A percentile compares a stretch with the other conserved stretches of the same genome.
phyloP scores from a whole-genome alignment of 1,140 invertebrate species.

The Vanessa tameamea region DNA sequence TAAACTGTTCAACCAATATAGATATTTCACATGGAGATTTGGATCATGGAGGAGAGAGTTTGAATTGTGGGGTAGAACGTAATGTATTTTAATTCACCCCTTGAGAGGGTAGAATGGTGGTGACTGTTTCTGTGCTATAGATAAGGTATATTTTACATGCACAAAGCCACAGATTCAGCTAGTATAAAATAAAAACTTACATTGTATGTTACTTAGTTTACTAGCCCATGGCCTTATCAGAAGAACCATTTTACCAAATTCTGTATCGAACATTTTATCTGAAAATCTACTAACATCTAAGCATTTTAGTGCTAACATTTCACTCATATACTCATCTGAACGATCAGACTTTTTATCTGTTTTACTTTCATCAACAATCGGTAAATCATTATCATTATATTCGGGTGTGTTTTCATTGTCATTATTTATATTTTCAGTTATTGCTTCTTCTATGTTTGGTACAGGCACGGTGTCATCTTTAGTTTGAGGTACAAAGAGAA shows the following conservation, averaged over 20 bases:
- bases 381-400: not conserved
- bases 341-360: not conserved
- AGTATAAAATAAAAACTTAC: slow-evolving; percentile 44
- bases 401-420: not conserved
- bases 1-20: too few relatives aligned
- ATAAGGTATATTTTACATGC: too few relatives aligned
- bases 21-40: too few relatives aligned
- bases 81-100: too few relatives aligned
- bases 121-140: too few relatives aligned
- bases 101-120: too few relatives aligned
- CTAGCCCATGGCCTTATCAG: slow-evolving; percentile 61
- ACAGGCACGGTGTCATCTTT: slow-evolving; percentile 28
- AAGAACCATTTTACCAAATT: slow-evolving; percentile 61
- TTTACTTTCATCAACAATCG: not conserved
- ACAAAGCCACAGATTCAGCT: too few relatives aligned
- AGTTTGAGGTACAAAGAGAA: slow-evolving; percentile 59
- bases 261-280: slow-evolving; percentile 64
- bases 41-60: too few relatives aligned
- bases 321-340: slow-evolving; percentile 51
- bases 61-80: too few relatives aligned
- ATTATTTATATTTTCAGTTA: not conserved
- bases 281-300: slow-evolving; percentile 53
- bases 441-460: not conserved
- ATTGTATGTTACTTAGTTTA: slow-evolving; percentile 60
- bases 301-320: slow-evolving; percentile 56